A percentile compares a stretch with the other conserved stretches of the same genome.
Evolutionary conservation across 2,113 vertebrate species (phyloP).

Genomic region (Danionella cerebrum): DNA sequence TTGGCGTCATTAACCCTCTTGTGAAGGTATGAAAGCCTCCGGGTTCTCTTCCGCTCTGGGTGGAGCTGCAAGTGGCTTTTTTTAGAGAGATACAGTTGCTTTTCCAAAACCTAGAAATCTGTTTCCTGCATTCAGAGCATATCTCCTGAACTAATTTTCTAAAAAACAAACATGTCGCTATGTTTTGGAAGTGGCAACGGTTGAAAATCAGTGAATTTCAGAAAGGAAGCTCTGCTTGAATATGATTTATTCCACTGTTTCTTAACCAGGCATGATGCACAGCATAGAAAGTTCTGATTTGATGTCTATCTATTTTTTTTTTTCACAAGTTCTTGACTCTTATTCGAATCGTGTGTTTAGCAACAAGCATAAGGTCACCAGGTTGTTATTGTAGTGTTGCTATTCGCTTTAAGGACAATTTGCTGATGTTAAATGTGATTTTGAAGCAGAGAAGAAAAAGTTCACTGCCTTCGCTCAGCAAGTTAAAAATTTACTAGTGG

Average conservation of each 20-base stretch:
- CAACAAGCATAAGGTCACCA: too few species aligned
- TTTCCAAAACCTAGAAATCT: constrained; percentile 1
- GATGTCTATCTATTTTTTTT: too few species aligned
- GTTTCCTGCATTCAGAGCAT: not conserved
- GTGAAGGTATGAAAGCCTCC: constrained; percentile 78
- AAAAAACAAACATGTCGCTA: not conserved
- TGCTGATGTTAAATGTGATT: too few species aligned
- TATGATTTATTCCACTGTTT: not conserved
- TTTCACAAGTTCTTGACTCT: not conserved
- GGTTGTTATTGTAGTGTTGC: too few species aligned
- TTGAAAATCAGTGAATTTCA: not conserved
- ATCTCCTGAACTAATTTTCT: not conserved
- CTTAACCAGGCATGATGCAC: not conserved
- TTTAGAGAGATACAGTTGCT: not conserved
- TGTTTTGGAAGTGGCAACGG: not conserved
- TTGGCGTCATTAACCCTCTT: constrained; percentile 97
- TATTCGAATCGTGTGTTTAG: too few species aligned
- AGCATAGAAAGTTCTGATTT: too few species aligned
- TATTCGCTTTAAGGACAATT: too few species aligned
- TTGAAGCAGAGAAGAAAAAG: too few species aligned
- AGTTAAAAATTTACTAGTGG: too few species aligned
- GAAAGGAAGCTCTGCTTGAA: not conserved
- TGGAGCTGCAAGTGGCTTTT: not conserved
- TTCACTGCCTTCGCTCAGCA: too few species aligned
- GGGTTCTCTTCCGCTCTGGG: not conserved